Evolutionary conservation across 2,888 invertebrate species (phyloP).

Genomic region (Bursaphelenchus okinawaensis): DNA sequence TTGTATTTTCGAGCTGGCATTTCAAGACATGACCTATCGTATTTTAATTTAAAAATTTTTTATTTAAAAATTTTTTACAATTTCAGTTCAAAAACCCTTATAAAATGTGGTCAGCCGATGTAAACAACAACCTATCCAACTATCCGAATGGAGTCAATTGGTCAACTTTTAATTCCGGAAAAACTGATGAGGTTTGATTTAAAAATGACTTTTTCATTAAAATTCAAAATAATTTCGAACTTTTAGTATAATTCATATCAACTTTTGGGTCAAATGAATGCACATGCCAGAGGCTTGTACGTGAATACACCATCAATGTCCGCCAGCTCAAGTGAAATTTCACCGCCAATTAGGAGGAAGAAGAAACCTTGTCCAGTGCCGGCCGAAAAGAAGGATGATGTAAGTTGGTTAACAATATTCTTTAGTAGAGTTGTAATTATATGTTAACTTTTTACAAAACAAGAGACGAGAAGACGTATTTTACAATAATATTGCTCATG

Average conservation of each 20-base stretch:
- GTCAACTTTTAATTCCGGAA: neutral
- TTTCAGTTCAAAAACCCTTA: no score
- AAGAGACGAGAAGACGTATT: no score
- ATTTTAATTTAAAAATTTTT: no score
- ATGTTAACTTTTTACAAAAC: no score
- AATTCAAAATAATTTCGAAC: neutral
- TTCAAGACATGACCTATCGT: no score
- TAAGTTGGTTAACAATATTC: neutral
- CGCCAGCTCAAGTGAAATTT: neutral
- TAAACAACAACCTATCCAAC: neutral
- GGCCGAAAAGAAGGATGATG: slow-evolving; percentile 4
- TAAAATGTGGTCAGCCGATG: neutral
- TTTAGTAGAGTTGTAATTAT: neutral
- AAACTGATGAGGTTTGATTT: neutral
- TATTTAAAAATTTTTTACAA: no score
- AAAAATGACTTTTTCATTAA: neutral
- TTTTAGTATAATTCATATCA: neutral
- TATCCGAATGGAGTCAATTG: neutral
- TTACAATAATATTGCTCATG: no score
- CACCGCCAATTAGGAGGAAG: slow-evolving; percentile 3
- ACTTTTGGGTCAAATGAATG: neutral
- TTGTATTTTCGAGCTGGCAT: no score
- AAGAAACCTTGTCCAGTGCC: slow-evolving; percentile 7
- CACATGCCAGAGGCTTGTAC: neutral
- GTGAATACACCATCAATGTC: neutral